Base-by-base conservation (phyloP, 2,888 invertebrate species). In the Unio pictorum region DNA sequence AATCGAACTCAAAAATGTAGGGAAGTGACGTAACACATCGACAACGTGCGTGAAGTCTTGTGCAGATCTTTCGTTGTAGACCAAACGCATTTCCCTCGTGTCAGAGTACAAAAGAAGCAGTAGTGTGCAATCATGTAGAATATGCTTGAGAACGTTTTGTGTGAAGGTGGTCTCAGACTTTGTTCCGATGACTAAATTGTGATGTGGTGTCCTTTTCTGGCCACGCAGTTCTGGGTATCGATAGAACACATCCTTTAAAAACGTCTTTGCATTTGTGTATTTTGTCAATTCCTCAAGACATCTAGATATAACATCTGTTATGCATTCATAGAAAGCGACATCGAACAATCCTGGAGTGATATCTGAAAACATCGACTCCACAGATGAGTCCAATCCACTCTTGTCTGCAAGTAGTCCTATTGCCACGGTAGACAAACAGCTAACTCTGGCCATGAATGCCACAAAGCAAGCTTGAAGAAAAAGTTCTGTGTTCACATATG, bases 171-270 rank as follows among this genome's bases (percentile, higher is more conserved):
- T 60, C 8, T n/a, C 34, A 1, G 17, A 66, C 26, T 61, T 56
- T 18, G n/a, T 64, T 15, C 79, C 80, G 17, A 82, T 64, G 20
- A 82, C 81, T n/a, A 83, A 61, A 61, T 83, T 83, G 71, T 83
- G 83, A 62, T 76, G 73, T 17, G 78, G 79, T 58, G 71, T 69
- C 66, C 76, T 67, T 64, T 78, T 77, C 55, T 69, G 70, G 6
- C 77, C 79, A 20, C 77, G 63, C 6, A 81, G 62, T 26, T 79
- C 80, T 56, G 80, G 80, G 61, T 80, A 82, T 30, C 81, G 62
- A 66, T 79, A 79, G 55, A 80, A 77, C 71, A 81, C 74, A 67
- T 82, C 81, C 20, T 66, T 54, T 7, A 82, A 72, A 64, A 80
- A 83, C 15, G 81, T 79, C 28, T 68, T 45, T 11, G 80, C 69